Conservation (phyloP, 2,113 vertebrate genomes). For the Trematocara nigrifrons region DNA sequence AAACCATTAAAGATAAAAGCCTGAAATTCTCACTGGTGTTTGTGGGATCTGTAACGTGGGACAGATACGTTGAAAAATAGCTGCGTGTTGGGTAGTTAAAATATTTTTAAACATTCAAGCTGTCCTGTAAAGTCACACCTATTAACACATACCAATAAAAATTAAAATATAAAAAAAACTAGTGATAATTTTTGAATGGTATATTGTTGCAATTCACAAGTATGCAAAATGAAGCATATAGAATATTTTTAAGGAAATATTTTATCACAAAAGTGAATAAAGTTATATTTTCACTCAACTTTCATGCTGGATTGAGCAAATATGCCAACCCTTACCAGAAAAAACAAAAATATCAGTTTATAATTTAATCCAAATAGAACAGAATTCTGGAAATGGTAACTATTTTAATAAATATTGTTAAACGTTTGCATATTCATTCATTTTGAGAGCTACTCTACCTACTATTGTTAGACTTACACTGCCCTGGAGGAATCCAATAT, state of each 20-base stretch:
- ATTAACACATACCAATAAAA: background rate
- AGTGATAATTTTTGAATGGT: background rate
- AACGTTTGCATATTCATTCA: background rate
- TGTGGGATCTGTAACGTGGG: background rate
- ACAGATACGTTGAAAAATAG: background rate
- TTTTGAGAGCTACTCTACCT: background rate
- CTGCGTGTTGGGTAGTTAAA: background rate
- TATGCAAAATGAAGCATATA: background rate
- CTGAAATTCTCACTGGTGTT: background rate
- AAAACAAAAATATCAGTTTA: background rate
- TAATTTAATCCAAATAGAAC: background rate
- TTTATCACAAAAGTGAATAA: background rate
- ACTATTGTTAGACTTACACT: rapidly evolving
- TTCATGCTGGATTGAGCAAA: background rate
- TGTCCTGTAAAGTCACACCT: background rate
- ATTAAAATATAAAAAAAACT: rapidly evolving
- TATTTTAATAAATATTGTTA: background rate
- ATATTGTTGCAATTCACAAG: rapidly evolving
- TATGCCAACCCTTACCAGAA: background rate
- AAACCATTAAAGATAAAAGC: background rate
- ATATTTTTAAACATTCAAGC: background rate
- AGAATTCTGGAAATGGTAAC: background rate
- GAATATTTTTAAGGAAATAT: background rate
- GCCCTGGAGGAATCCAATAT: background rate
- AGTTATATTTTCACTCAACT: background rate